Evolutionary conservation across 2,113 vertebrate genomes (phyloP), one percentile per base, ranked within the genome.

Genomic region (Ptychochromis oligacanthus): DNA sequence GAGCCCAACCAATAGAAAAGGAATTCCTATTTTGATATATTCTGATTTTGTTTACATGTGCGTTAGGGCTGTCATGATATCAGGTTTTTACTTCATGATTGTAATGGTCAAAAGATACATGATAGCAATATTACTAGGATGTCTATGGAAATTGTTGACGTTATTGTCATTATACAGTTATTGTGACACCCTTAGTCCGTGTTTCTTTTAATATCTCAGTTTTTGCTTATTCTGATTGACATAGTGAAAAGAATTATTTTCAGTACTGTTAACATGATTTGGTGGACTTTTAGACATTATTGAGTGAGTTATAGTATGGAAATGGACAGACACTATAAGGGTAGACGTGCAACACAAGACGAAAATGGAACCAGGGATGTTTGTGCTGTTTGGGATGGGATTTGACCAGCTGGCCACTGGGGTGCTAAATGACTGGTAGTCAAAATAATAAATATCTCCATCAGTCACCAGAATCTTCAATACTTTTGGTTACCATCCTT

Each of bases 401-500:
- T 75, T 18, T 18, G 31, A 36, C 61, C 18, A 38, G n/a, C 78
- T 12, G 22, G 13, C 10, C 59, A 75, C 75, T 7, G 12, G 0
- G 17, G 4, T 20, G 57, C 54, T 56, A 17, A 58, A 38, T 58
- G 34, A 75, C n/a, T 57, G 14, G 5, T 75, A 11, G 46, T 67
- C 64, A 70, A 15, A 31, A 49, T 70, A 49, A 70, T 49, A 49
- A 67, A 67, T 70, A 70, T 70, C 26, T 26, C 24, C 65, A 20
- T 58, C 55, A 26, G 34, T 59, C 38, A 59, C 22, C 74, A 26
- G 14, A 43, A 49, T 10, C 64, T 28, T 18, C 1, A 14, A 0
- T 38, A 7, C 40, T 28, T 24, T 17, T 49, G 24, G 65, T 70
- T 49, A 1, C 43, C 24, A 28, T 70, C 43, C 40, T 70, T 5